Percentiles rank a stretch among this genome's conserved stretches.
These are phyloP conservation scores for Whitmania pigra DNA, from an alignment of 1,140 invertebrate genomes.

Conservation along the genomic window DNA sequence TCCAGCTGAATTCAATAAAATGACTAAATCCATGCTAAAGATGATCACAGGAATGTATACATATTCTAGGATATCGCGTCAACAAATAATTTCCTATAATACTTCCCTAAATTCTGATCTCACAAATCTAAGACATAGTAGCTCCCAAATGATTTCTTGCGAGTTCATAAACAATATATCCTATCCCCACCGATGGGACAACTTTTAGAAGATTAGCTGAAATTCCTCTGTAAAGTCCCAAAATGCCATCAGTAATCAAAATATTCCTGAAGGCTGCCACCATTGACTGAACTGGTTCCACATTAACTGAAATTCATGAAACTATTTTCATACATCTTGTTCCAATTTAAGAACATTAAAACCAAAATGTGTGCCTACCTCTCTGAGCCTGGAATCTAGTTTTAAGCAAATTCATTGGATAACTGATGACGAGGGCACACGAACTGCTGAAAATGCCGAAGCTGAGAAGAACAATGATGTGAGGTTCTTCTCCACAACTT, in stretches of 20 bases:
- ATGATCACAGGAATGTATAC: too few species aligned
- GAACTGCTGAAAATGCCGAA: constrained; percentile 86
- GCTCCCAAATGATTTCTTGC: constrained; percentile 65
- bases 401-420: constrained; percentile 85
- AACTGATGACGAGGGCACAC: constrained; percentile 88
- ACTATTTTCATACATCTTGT: background rate
- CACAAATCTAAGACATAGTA: constrained; percentile 61
- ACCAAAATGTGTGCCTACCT: background rate
- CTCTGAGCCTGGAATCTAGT: constrained; percentile 82
- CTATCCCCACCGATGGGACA: constrained; percentile 84
- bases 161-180: constrained; percentile 94
- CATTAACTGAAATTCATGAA: background rate
- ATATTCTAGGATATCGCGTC: too few species aligned
- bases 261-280: background rate
- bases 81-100: constrained; percentile 2
- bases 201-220: constrained; percentile 88
- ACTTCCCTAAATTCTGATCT: background rate
- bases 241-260: constrained; percentile 53
- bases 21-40: too few species aligned
- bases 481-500: constrained; percentile 54
- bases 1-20: too few species aligned
- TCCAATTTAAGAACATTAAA: background rate
- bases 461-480: constrained; percentile 56
- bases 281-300: background rate
- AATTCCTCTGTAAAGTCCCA: constrained; percentile 90